phyloP scores from a whole-genome alignment of 2,888 invertebrate genomes.

The Disparrhopalites patrizii region DNA sequence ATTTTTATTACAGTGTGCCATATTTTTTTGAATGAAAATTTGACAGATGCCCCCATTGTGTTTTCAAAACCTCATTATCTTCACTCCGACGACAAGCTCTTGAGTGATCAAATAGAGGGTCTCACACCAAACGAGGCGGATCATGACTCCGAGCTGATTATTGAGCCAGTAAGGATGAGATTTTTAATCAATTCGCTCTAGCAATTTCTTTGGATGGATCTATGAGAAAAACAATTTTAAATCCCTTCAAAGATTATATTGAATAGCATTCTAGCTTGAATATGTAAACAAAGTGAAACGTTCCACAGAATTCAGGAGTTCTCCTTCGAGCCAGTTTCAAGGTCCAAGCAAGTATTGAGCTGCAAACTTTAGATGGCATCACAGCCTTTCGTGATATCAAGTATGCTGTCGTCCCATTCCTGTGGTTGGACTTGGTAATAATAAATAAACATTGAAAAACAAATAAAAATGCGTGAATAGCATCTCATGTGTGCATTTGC shows the following conservation, averaged over 20 bases:
- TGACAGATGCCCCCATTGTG: conserved; percentile 5
- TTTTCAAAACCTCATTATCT: conserved; percentile 16
- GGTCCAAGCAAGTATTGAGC: not conserved
- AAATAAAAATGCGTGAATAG: no score
- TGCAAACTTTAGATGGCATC: not conserved
- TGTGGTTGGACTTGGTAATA: not conserved
- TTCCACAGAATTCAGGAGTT: not conserved
- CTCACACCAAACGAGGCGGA: not conserved
- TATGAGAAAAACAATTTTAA: no score
- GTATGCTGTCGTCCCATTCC: not conserved
- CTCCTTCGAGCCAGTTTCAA: not conserved
- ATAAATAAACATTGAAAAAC: no score
- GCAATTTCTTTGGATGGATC: no score
- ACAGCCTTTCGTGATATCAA: not conserved
- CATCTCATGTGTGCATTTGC: no score
- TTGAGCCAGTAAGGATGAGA: conserved; percentile 4
- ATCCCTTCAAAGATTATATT: no score
- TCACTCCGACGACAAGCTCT: not conserved
- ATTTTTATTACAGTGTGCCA: no score
- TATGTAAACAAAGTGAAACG: no score
- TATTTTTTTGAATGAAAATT: not conserved
- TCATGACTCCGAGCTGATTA: not conserved
- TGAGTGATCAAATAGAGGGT: not conserved
- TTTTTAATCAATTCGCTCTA: no score
- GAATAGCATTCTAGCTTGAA: no score